Conservation (phyloP, 2,888 invertebrate genomes). For the Drosophila recens region DNA sequence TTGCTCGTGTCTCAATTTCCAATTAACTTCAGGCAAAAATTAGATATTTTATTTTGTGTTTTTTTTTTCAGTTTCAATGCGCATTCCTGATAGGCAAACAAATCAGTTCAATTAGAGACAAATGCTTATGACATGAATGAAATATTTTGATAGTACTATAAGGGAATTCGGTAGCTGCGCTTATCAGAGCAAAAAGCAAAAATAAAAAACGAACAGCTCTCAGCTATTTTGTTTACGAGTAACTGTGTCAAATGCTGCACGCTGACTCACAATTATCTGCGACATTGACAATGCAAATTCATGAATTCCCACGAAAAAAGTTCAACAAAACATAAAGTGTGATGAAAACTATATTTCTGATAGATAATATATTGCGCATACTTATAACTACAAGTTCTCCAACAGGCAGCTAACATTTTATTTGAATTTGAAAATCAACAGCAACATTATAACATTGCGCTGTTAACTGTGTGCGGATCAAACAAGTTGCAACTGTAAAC, state of each 20-base stretch:
- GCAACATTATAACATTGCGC: background rate
- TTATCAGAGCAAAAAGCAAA: constrained; percentile 41
- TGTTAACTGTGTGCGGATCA: constrained; percentile 25
- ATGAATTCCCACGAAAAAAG: constrained; percentile 14
- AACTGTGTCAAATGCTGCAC: constrained; percentile 46
- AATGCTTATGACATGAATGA: constrained; percentile 66
- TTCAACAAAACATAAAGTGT: background rate
- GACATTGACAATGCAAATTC: constrained; percentile 31
- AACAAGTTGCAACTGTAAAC: constrained; percentile 40
- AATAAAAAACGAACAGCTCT: constrained; percentile 10
- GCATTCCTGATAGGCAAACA: constrained; percentile 48
- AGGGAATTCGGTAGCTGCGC: constrained; percentile 57
- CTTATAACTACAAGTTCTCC: background rate
- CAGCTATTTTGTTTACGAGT: constrained; percentile 61
- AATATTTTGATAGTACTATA: constrained; percentile 33
- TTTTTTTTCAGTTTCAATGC: constrained; percentile 21
- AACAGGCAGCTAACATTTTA: constrained; percentile 7
- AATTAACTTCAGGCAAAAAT: constrained; percentile 65
- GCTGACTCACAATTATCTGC: constrained; percentile 41
- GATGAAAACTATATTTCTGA: background rate
- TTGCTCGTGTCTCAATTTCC: constrained; percentile 69
- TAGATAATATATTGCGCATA: constrained; percentile 26
- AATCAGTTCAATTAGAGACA: constrained; percentile 70
- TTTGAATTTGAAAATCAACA: constrained; percentile 20
- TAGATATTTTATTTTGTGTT: constrained; percentile 34